Base-by-base conservation (phyloP, 2,113 vertebrate genomes). In the Grallaria varia region DNA sequence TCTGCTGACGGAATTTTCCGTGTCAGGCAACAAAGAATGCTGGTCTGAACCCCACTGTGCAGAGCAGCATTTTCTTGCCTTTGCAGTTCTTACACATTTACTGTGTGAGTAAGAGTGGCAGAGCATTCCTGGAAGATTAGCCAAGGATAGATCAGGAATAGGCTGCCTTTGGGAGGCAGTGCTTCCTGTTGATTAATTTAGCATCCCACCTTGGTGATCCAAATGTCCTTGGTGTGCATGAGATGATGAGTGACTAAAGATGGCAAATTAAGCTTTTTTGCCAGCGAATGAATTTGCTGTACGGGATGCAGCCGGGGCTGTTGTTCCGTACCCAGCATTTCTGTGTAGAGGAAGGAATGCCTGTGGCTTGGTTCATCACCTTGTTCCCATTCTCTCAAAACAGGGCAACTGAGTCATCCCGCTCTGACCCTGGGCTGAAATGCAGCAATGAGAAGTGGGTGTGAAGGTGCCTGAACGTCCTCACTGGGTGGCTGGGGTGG, bases 121-220 rank as follows among this genome's bases (percentile, higher is more conserved):
- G 73, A 95, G 53, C 39, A 9, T 62, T 87, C 42, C 67, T 89
- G 72, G 81, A 91, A 89, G 77, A 73, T 12, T 72, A 73, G 69
- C 91, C 91, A 89, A 73, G 87, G 85, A 59, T 12, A 79, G 74
- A 35, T 80, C 45, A 76, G 91, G 56, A 93, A 37, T 28, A 53
- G 84, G 66, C 66, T 94, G 84, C 81, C 35, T 56, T 93, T 47
- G 81, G 84, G 78, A 89, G 40, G 44, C 78, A 69, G 14, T 16
- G 71, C 87, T 95, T 95, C 94, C 86, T 89, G 73, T 67, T 91
- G 76, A 92, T 90, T 91, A 92, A 59, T 89, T 72, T 92, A 86
- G 60, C 80, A 87, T 81, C 68, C 55, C 64, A 93, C 86, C 86
- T 79, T 82, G 67, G 56, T 87, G 62, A 95, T 91, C 81, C 74